A percentile compares a stretch with the other conserved stretches of the same genome.
Evolutionary conservation across 2,888 invertebrate genomes (phyloP).

Genomic region (Chaitophorus viminalis): DNA sequence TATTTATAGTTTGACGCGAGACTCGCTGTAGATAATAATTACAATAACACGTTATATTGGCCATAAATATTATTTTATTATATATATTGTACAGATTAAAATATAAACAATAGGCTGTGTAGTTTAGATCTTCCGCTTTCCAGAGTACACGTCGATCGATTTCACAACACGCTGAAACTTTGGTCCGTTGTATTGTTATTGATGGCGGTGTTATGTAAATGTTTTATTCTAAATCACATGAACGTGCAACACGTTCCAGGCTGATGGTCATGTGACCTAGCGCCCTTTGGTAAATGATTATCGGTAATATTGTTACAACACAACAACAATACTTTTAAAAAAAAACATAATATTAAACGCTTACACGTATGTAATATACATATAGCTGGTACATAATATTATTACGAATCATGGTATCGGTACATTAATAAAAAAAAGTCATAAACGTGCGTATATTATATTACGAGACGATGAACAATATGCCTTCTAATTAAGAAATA

Average conservation of each 20-base stretch:
- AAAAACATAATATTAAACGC: no score
- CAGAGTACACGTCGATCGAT: neutral
- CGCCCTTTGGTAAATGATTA: constrained; percentile 57
- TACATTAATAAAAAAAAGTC: no score
- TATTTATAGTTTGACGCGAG: neutral
- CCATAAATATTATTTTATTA: no score
- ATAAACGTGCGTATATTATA: neutral
- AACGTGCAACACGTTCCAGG: neutral
- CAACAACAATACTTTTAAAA: no score
- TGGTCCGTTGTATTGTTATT: neutral
- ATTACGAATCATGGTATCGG: no score
- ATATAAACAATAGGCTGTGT: neutral
- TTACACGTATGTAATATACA: no score
- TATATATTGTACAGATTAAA: neutral
- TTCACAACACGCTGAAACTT: neutral
- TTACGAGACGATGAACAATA: neutral
- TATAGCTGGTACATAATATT: no score
- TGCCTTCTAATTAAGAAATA: neutral
- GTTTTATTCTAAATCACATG: neutral
- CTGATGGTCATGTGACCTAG: constrained; percentile 57
- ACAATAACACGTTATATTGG: neutral
- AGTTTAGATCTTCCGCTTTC: neutral
- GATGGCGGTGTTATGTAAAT: neutral
- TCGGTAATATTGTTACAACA: neutral
- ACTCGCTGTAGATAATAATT: neutral